Evolutionary conservation across 2,113 vertebrate species (phyloP).

Genomic region (Sciurus niger): DNA sequence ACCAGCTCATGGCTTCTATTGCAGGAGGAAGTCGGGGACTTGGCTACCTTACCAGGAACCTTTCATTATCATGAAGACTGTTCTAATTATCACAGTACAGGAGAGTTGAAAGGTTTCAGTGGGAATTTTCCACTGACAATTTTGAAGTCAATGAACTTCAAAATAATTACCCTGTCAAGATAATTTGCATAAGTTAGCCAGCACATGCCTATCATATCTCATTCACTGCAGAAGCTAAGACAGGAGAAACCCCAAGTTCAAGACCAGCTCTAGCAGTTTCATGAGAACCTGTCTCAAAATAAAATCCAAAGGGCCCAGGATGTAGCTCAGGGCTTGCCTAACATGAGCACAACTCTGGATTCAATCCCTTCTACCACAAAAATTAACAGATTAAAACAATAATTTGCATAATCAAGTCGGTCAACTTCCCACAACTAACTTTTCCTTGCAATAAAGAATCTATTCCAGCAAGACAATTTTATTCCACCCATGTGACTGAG

Average conservation of each 20-base stretch:
- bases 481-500: background rate
- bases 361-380: background rate
- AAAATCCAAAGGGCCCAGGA: background rate
- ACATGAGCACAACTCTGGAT: background rate
- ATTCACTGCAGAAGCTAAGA: background rate
- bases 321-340: background rate
- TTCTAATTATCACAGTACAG: background rate
- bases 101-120: background rate
- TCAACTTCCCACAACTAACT: background rate
- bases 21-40: background rate
- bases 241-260: background rate
- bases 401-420: background rate
- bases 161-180: background rate
- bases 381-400: background rate
- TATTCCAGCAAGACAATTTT: background rate
- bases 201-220: background rate
- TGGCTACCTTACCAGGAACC: slow-evolving; percentile 4
- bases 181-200: background rate
- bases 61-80: background rate
- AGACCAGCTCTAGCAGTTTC: background rate
- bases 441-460: background rate
- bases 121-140: slow-evolving; percentile 50
- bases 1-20: background rate
- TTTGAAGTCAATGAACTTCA: background rate
- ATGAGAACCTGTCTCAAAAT: background rate